Conservation (phyloP, 2,797 vertebrate genomes). For the Delichon dasypus region DNA sequence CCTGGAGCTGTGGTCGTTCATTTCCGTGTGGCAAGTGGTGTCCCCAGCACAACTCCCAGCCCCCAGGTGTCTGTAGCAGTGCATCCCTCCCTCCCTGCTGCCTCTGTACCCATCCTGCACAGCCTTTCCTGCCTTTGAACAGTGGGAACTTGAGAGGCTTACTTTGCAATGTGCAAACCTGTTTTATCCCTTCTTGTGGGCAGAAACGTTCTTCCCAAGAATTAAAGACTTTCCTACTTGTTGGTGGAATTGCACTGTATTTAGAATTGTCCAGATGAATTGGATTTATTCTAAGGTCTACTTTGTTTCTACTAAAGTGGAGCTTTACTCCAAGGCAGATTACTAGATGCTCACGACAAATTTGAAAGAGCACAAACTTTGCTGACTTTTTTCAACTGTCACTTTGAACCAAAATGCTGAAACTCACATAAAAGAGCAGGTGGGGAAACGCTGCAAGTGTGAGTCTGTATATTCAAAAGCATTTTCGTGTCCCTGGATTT, state of each 20-base stretch:
- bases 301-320: not conserved
- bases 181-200: not conserved
- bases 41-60: rapidly evolving
- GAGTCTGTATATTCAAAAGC: not conserved
- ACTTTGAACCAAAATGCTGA: not conserved
- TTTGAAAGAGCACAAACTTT: not conserved
- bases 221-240: not conserved
- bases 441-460: not conserved
- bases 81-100: not conserved
- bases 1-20: not conserved
- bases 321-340: not conserved
- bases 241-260: not conserved
- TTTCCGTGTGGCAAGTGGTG: not conserved
- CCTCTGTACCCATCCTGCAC: not conserved
- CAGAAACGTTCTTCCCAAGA: not conserved
- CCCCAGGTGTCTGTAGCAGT: not conserved
- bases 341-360: not conserved
- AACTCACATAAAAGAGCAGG: not conserved
- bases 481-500: not conserved
- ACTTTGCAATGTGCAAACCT: not conserved
- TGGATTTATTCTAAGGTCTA: not conserved
- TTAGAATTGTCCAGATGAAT: not conserved
- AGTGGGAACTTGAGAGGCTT: not conserved
- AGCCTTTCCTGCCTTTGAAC: not conserved
- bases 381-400: not conserved